Evolutionary conservation across 1,140 invertebrate genomes (phyloP).

Genomic region (Nautilus pompilius): DNA sequence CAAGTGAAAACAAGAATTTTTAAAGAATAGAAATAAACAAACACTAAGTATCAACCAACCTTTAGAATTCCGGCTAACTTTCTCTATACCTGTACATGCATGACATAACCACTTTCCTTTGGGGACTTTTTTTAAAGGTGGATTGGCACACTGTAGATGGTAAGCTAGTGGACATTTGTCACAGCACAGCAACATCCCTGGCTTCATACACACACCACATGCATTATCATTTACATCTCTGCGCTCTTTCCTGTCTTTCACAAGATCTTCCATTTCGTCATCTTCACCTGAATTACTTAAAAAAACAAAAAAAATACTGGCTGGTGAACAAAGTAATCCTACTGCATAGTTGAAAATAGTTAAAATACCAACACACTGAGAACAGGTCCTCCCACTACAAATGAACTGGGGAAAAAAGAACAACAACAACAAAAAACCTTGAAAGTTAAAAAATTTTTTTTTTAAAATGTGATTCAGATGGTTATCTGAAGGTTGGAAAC

Average conservation of each 20-base stretch:
- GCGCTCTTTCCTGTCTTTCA: conserved; percentile 33
- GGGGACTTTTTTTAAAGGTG: conserved; percentile 85
- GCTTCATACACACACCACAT: conserved; percentile 46
- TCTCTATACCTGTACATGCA: conserved; percentile 33
- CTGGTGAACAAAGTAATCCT: too few species aligned
- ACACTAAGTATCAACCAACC: too few species aligned
- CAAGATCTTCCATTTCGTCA: conserved; percentile 19
- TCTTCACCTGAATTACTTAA: conserved; percentile 13
- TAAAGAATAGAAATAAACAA: too few species aligned
- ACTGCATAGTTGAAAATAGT: too few species aligned
- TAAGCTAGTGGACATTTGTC: conserved; percentile 91
- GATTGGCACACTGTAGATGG: conserved; percentile 89
- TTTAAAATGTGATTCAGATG: too few species aligned
- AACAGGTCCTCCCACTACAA: too few species aligned
- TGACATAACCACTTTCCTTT: conserved; percentile 60
- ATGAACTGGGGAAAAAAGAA: too few species aligned
- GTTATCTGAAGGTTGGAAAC: too few species aligned
- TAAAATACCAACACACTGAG: too few species aligned
- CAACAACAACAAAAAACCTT: too few species aligned
- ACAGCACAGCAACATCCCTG: conserved; percentile 75
- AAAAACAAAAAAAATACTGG: conserved; percentile 1
- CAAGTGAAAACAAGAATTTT: too few species aligned
- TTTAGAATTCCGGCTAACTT: conserved; percentile 56
- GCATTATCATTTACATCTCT: conserved; percentile 42
- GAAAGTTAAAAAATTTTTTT: too few species aligned